These are phyloP conservation scores for Trichomycterus rosablanca DNA, from an alignment of 2,113 vertebrate genomes.

Conservation along the genomic window DNA sequence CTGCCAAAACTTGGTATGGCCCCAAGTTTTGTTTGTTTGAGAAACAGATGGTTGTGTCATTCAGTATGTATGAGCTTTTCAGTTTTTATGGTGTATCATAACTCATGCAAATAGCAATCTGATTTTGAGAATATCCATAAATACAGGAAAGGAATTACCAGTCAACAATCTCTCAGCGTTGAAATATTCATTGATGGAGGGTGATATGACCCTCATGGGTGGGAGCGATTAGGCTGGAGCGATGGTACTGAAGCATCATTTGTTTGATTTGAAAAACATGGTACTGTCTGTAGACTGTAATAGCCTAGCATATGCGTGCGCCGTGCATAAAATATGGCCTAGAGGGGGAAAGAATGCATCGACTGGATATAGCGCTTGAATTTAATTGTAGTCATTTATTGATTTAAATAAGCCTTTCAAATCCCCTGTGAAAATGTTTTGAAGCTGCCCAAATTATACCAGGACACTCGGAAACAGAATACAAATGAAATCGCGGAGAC, in stretches of 20 bases:
- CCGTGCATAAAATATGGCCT: conserved; percentile 42
- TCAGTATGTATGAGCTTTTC: conserved; percentile 44
- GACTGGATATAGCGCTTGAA: conserved; percentile 44
- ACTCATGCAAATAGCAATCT: conserved; percentile 48
- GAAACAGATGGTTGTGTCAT: conserved; percentile 44
- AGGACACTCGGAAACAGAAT: conserved; percentile 34
- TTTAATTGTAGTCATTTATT: conserved; percentile 58
- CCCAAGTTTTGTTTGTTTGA: conserved; percentile 37
- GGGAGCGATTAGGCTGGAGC: conserved; percentile 34
- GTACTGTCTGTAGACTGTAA: conserved; percentile 22
- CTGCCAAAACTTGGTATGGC: conserved; percentile 11
- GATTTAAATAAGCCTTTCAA: conserved; percentile 51
- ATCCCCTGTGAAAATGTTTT: conserved; percentile 45
- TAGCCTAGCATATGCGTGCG: conserved; percentile 31
- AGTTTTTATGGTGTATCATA: conserved; percentile 39
- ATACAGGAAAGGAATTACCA: conserved; percentile 44
- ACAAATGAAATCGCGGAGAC: conserved; percentile 44
- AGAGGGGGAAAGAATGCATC: conserved; percentile 35
- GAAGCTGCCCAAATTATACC: conserved; percentile 35
- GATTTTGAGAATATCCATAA: conserved; percentile 45
- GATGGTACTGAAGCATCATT: conserved; percentile 27
- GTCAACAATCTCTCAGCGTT: conserved; percentile 29
- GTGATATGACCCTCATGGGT: conserved; percentile 35
- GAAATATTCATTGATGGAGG: conserved; percentile 33
- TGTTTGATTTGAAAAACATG: conserved; percentile 45